phyloP scores from a whole-genome alignment of 2,113 vertebrate species.

The Amazona vittata region DNA sequence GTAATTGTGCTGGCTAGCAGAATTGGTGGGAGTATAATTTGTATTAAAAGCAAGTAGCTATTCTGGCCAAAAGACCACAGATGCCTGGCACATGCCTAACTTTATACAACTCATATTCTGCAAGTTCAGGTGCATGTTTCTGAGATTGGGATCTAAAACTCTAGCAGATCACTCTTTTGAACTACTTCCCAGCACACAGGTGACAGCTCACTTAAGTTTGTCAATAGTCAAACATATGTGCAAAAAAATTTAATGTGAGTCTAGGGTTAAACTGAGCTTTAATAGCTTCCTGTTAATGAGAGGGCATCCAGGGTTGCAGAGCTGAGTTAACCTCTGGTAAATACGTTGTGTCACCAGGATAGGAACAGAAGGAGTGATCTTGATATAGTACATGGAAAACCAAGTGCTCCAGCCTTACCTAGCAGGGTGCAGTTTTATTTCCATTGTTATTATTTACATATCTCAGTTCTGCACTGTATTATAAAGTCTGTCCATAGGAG shows the following conservation, averaged over 20 bases:
- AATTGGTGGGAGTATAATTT: not conserved
- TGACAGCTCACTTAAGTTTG: not conserved
- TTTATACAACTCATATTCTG: not conserved
- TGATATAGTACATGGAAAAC: not conserved
- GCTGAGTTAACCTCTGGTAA: not conserved
- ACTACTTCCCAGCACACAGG: not conserved
- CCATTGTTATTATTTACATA: not conserved
- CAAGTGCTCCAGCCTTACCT: not conserved
- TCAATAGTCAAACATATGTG: not conserved
- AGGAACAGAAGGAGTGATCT: not conserved
- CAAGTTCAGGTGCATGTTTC: not conserved
- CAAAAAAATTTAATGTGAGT: not conserved
- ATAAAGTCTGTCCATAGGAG: not conserved
- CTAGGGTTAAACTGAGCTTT: not conserved
- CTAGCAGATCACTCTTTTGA: not conserved
- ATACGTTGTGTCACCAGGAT: rapidly evolving
- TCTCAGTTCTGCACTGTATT: not conserved
- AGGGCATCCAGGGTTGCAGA: not conserved
- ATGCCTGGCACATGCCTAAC: not conserved
- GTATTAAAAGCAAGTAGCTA: not conserved
- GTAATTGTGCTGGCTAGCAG: not conserved
- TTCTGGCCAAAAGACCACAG: not conserved
- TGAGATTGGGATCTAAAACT: not conserved
- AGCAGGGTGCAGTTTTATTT: not conserved
- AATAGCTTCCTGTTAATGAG: not conserved